Evolutionary conservation across 2,113 vertebrate genomes (phyloP).

Genomic region (Leptosomus discolor): DNA sequence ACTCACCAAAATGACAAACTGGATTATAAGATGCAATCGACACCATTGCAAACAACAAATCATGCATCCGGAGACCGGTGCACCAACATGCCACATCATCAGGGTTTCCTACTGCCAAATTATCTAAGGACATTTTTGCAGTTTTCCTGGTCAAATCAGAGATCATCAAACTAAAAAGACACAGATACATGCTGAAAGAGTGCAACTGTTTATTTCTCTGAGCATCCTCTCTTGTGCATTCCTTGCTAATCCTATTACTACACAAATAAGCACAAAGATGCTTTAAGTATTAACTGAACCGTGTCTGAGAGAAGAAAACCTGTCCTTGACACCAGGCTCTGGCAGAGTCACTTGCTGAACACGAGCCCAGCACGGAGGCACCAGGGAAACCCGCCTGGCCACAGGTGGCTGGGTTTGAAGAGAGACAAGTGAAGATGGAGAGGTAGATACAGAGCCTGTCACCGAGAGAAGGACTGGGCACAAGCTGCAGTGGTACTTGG

Average conservation of each 20-base stretch:
- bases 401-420: not conserved
- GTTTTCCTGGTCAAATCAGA: not conserved
- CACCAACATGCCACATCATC: fast-evolving
- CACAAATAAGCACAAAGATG: not conserved
- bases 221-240: not conserved
- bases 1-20: not conserved
- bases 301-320: no score
- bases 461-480: not conserved
- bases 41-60: not conserved
- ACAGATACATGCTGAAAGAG: not conserved
- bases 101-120: not conserved
- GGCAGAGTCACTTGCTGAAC: not conserved
- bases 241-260: not conserved
- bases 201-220: not conserved
- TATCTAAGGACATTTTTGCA: not conserved
- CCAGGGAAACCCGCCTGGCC: not conserved
- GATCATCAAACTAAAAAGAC: not conserved
- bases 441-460: not conserved
- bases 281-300: not conserved
- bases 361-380: not conserved
- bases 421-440: not conserved
- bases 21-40: fast-evolving
- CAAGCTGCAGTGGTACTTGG: not conserved
- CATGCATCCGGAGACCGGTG: not conserved
- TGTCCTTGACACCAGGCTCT: not conserved